A percentile compares a stretch with the other conserved stretches of the same genome.
Conservation (phyloP, 2,888 invertebrate species). For the Eupithecia abbreviata region DNA sequence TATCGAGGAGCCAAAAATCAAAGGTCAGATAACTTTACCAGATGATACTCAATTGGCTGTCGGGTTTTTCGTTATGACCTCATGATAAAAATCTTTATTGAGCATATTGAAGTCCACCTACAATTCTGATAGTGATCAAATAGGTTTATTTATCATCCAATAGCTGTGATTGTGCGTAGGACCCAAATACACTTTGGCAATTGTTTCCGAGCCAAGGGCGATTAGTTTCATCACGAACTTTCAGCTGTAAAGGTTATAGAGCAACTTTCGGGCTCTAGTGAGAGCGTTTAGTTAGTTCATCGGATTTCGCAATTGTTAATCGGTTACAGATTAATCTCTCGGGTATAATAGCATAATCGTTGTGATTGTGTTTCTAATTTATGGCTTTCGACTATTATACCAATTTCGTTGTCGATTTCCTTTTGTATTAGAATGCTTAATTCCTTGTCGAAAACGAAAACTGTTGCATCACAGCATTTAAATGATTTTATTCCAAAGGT, state of each 20-base stretch:
- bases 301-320: conserved; percentile 38
- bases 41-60: background rate
- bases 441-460: background rate
- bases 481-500: background rate
- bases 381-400: conserved; percentile 14
- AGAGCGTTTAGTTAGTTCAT: conserved; percentile 30
- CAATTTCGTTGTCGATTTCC: background rate
- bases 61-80: conserved; percentile 32
- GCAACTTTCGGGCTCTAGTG: conserved; percentile 31
- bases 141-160: conserved; percentile 39
- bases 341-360: conserved; percentile 28
- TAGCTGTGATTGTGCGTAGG: conserved; percentile 44
- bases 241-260: conserved; percentile 38
- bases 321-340: conserved; percentile 23
- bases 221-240: conserved; percentile 44
- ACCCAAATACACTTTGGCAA: conserved; percentile 42
- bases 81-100: conserved; percentile 23
- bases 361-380: conserved; percentile 31
- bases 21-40: background rate
- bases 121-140: conserved; percentile 37
- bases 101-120: conserved; percentile 27
- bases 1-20: background rate
- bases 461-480: background rate
- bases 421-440: background rate
- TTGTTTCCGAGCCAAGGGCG: conserved; percentile 45